These are phyloP conservation scores for Ammodytes dubius DNA, from an alignment of 2,113 vertebrate genomes.

Conservation along the genomic window DNA sequence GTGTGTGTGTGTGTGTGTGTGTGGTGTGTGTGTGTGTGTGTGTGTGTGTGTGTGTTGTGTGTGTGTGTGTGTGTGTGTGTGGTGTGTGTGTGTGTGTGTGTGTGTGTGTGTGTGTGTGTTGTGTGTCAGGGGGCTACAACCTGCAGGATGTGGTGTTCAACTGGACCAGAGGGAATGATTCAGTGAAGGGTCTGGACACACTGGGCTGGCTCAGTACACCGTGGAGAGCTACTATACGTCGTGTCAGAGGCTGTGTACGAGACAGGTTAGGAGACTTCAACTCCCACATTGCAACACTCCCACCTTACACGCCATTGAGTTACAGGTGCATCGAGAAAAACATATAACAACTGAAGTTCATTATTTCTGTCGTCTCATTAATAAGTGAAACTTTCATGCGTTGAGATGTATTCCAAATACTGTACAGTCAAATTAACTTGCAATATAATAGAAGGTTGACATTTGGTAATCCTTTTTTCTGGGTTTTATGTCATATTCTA, in stretches of 20 bases:
- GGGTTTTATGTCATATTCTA: too few species aligned
- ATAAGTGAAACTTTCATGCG: too few species aligned
- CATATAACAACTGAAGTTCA: too few species aligned
- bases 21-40: slow-evolving; percentile 22
- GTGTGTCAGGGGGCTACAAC: slow-evolving; percentile 90
- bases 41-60: slow-evolving; percentile 17
- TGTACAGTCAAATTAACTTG: too few species aligned
- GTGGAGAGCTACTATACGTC: slow-evolving; percentile 91
- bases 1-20: slow-evolving; percentile 36
- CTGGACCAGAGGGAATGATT: slow-evolving; percentile 94
- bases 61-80: slow-evolving; percentile 20
- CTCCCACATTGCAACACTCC: neutral
- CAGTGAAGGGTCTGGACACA: slow-evolving; percentile 88
- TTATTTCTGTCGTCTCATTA: too few species aligned
- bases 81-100: slow-evolving; percentile 27
- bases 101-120: slow-evolving; percentile 27
- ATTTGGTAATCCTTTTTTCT: too few species aligned
- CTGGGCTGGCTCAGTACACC: slow-evolving; percentile 91
- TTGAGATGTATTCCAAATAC: too few species aligned
- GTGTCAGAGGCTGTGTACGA: slow-evolving; percentile 92
- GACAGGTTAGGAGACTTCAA: slow-evolving; percentile 82
- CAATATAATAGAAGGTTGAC: too few species aligned
- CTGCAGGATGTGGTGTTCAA: slow-evolving; percentile 92
- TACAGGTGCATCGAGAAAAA: too few species aligned
- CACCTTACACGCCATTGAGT: neutral